Base-by-base conservation (phyloP, 2,888 invertebrate genomes). In the Unio pictorum region DNA sequence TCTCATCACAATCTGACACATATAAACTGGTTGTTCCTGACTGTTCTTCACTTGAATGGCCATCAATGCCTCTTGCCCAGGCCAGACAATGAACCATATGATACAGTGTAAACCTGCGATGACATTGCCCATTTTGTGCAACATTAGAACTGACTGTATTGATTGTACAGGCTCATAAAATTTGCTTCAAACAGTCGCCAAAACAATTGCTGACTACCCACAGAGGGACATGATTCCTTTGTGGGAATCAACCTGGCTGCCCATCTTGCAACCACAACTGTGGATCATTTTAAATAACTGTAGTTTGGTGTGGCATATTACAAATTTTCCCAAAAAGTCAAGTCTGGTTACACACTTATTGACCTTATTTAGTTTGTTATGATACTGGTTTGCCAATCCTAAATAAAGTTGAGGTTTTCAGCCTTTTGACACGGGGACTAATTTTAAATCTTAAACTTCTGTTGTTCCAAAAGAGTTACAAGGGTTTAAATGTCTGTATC, bases 101-200 rank as follows among this genome's bases (percentile, higher is more conserved):
- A 67, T 11, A 58, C 64, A 67, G 64, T 67, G 57, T 69, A 73
- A 70, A 73, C 34, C 45, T 45, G 67, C 64, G 68, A 68, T 67
- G 67, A 73, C 70, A 66, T 66, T 67, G 69, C 64, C 66, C 63
- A 57, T 57, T 73, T 70, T 65, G 45, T 57, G 71, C 63, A 61
- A 74, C 67, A 74, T 64, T 68, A 71, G 74, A 71, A 74, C 74
- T 64, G 23, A 23, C 64, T 28, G 61, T 18, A 34, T 61, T 61
- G 58, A 61, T 55, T 66, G 66, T 66, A 60, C 65, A 67, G 66
- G 66, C 74, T 74, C 71, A 57, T 66, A 71, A 71, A 74, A 68
- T 71, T 69, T 67, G 66, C 63, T 61, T 55, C 34, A 55, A 69
- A 67, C 65, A 64, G 65, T 64, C 67, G 26, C 8, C 28, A n/a